Percentiles rank a stretch among this genome's conserved stretches.
phyloP scores from a whole-genome alignment of 2,888 invertebrate species.

The Idaea straminata region DNA sequence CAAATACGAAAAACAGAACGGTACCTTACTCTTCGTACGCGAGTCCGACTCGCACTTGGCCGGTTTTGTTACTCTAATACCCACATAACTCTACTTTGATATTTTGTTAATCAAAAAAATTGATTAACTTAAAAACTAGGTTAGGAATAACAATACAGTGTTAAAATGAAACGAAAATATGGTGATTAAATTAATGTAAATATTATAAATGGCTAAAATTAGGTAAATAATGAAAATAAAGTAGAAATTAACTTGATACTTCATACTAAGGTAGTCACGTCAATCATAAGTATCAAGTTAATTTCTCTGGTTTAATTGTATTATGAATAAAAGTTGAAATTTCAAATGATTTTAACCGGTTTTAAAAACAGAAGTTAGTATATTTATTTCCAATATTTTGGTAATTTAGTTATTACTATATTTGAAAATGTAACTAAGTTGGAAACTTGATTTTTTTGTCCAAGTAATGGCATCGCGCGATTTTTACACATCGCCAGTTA shows the following conservation, averaged over 20 bases:
- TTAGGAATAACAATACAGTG: constrained; percentile 69
- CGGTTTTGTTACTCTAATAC: neutral
- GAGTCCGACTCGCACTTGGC: neutral
- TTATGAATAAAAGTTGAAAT: neutral
- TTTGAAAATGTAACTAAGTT: no score
- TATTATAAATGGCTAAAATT: constrained; percentile 50
- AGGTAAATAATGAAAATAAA: constrained; percentile 23
- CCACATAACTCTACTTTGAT: neutral
- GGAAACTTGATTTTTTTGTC: no score
- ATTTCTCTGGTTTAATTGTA: neutral
- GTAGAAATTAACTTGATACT: neutral
- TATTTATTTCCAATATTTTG: no score
- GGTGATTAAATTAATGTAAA: constrained; percentile 63
- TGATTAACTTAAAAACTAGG: constrained; percentile 15
- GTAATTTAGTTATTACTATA: no score
- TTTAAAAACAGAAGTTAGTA: neutral
- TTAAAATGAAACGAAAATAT: constrained; percentile 68
- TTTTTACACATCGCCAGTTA: no score
- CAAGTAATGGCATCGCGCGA: no score
- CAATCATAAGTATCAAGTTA: neutral
- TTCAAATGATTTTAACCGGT: neutral
- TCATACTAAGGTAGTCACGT: neutral
- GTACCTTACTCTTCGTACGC: no score
- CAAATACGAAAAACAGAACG: no score
- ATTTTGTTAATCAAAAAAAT: neutral